Evolutionary conservation across 2,888 invertebrate species (phyloP), one percentile per base, ranked within the genome.

Genomic region (Malthinus flaveolus): DNA sequence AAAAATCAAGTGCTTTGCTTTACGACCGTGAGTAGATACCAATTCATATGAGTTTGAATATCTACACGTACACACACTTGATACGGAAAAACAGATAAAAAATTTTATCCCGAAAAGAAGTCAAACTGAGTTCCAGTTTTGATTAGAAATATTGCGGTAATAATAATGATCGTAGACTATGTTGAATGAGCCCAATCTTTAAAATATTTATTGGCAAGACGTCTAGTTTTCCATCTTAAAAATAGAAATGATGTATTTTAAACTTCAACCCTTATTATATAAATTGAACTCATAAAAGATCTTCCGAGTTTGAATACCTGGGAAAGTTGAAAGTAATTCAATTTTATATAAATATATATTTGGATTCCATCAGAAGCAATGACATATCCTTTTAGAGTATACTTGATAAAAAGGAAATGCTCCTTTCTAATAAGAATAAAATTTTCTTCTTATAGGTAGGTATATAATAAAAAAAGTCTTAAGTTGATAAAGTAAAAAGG

Each of bases 261-360:
- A 23, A 42, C 13, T 51, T 52, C 56, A 36, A 48, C 49, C 54
- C 42, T 33, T 50, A 60, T 60, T 56, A 60, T 60, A 56, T 52
- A 51, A 57, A 51, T 57, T 51, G 56, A 36, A 54, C 47, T 56
- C 48, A 47, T 56, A 52, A 52, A 55, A 44, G 60, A 56, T 48
- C 60, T 60, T 45, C 56, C 56, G 48, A 23, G 51, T 56, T 51
- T 31, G 51, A 49, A 51, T 47, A 56, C 55, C 42, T 13, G 48
- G 23, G 44, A 56, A 49, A 47, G 45, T 37, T 49, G 36, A 32
- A 31, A 51, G 60, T 60, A 60, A 60, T 60, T 60, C 56, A 60
- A 60, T 60, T 56, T 47, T 49, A 42, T 45, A 52, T 23, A 23
- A 23, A 23, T 23, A 23, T 56, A 44, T 39, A 39, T 39, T 52